Base-by-base conservation (phyloP, 2,797 vertebrate genomes). In the Pseudomugil gertrudae region DNA sequence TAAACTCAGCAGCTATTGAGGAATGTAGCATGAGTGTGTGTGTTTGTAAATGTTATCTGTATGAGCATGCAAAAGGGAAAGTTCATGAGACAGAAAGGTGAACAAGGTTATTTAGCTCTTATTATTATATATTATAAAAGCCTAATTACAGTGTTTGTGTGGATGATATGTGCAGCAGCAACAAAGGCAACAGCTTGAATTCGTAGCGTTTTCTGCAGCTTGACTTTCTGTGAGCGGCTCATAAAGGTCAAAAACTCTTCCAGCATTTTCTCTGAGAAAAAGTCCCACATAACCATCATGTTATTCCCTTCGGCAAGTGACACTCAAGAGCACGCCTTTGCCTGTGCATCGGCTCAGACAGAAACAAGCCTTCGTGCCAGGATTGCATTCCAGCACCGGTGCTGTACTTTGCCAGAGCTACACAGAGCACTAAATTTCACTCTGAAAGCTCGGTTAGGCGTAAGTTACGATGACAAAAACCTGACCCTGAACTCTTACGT, bases 11-110 rank as follows among this genome's bases (percentile, higher is more conserved):
- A 65, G 59, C 69, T 4, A 40, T 2, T 79, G 86, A 58, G 40
- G 79, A 88, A 89, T 90, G 57, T 89, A 48, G 27, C 79, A 3
- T 74, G 70, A 54, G 53, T 69, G 43, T 83, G 66, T 48, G 11
- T 47, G 58, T 35, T 32, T 36, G 35, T 69, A 57, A 40, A 24
- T 48, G 57, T 51, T 66, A 62, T 72, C 72, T 29, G 50, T 36
- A 13, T 35, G 55, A 63, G 35, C 55, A 54, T 9, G 51, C 51
- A 71, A 4, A 35, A 29, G 27, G 11, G 69, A 74, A 73, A 56
- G 54, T n/a, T 9, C 4, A 7, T 47, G 17, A 11, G 43, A 7
- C 55, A 50, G 4, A 36, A 56, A 36, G 17, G 4, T 17, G 36
- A 40, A 40, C 36, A 17, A 17, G 15, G 36, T 36, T 15, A 36